Conservation (phyloP, 1,140 invertebrate species). For the Caenorhabditis elegans region DNA sequence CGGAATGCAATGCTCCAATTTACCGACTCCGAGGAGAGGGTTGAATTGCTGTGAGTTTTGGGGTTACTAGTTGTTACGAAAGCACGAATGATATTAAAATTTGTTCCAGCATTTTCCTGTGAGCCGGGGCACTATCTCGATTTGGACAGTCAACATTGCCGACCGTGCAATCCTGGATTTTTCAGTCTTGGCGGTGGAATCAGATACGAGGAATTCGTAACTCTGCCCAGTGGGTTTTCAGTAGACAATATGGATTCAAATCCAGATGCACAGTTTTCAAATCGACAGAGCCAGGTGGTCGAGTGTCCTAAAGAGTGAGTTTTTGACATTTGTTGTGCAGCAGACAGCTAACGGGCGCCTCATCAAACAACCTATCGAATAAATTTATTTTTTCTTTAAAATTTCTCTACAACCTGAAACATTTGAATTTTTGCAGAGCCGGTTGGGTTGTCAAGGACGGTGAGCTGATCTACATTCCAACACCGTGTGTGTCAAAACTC, state of each 20-base stretch:
- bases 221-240: constrained; percentile 56
- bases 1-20: not conserved
- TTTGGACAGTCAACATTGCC: constrained; percentile 59
- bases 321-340: not conserved
- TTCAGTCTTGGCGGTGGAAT: constrained; percentile 63
- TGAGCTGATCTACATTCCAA: constrained; percentile 60
- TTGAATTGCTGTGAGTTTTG: constrained; percentile 15
- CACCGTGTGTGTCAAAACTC: constrained; percentile 59
- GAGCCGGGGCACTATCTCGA: constrained; percentile 59
- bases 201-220: constrained; percentile 60
- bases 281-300: not conserved
- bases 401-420: no score
- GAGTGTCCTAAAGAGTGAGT: constrained; percentile 40
- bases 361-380: no score
- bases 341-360: no score
- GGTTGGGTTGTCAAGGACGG: constrained; percentile 60
- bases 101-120: constrained; percentile 56
- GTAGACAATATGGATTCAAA: constrained; percentile 56
- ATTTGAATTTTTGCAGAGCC: constrained; percentile 45
- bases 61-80: not conserved
- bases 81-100: not conserved
- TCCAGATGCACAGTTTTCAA: constrained; percentile 31
- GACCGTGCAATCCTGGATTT: constrained; percentile 54
- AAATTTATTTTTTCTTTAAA: no score
- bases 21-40: not conserved